Percentiles rank a stretch among this genome's conserved stretches.
Evolutionary conservation across 1,140 invertebrate species (phyloP).

Genomic region (Hesperophylax magnus): DNA sequence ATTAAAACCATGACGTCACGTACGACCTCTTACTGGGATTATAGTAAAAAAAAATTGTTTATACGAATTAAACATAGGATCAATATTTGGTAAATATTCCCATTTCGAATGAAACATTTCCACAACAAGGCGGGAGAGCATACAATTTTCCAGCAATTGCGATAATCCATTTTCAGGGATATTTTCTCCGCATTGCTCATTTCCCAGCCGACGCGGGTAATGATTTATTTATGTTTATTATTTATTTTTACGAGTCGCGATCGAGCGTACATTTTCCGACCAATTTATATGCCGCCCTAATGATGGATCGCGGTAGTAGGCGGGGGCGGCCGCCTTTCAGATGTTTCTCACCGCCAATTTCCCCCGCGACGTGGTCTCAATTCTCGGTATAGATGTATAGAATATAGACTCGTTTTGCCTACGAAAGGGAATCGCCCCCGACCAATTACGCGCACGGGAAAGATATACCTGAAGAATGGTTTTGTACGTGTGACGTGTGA

Average conservation of each 20-base stretch:
- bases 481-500: neutral
- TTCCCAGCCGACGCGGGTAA: neutral
- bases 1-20: too few relatives aligned
- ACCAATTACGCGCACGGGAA: neutral
- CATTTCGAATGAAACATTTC: slow-evolving; percentile 2
- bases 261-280: slow-evolving; percentile 24
- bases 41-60: too few relatives aligned
- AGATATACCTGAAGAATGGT: neutral
- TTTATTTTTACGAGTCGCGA: slow-evolving; percentile 14
- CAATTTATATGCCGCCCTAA: slow-evolving; percentile 35
- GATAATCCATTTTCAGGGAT: slow-evolving; percentile 8
- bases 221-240: slow-evolving; percentile 31
- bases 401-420: too few relatives aligned
- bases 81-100: neutral
- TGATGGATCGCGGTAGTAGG: slow-evolving; percentile 4
- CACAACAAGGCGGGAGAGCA: neutral
- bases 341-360: too few relatives aligned
- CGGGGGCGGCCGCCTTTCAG: slow-evolving; percentile 3
- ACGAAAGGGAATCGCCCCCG: neutral
- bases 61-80: too few relatives aligned
- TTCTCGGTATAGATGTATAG: too few relatives aligned
- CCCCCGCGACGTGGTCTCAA: too few relatives aligned
- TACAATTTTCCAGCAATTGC: slow-evolving; percentile 9
- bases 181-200: slow-evolving; percentile 22
- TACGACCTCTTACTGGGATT: too few relatives aligned